These are phyloP conservation scores for Typhlichthys subterraneus DNA, from an alignment of 2,797 vertebrate genomes.

Conservation along the genomic window DNA sequence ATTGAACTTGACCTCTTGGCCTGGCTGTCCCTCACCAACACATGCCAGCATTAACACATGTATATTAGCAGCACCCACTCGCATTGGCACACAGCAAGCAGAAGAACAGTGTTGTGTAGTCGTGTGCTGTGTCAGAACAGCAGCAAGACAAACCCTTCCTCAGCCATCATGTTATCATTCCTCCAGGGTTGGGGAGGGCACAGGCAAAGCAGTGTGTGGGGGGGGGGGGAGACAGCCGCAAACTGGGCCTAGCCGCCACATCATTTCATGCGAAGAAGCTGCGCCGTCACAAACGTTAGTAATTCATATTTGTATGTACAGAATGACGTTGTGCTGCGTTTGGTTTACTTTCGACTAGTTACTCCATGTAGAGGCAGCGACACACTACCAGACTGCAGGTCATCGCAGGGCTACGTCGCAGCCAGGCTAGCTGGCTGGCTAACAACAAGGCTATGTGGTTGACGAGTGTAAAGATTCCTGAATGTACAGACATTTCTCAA, in stretches of 20 bases:
- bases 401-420: neutral
- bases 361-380: fast-evolving
- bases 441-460: conserved; percentile 4
- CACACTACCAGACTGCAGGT: neutral
- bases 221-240: conserved; percentile 44
- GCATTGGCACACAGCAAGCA: neutral
- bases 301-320: conserved; percentile 30
- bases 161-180: conserved; percentile 66
- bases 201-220: conserved; percentile 52
- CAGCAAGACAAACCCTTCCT: conserved; percentile 53
- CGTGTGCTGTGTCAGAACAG: conserved; percentile 26
- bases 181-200: conserved; percentile 63
- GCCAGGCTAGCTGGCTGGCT: conserved; percentile 36
- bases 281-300: conserved; percentile 68
- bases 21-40: conserved; percentile 40
- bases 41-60: conserved; percentile 24
- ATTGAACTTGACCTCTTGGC: conserved; percentile 70
- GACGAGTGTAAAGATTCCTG: neutral
- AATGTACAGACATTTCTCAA: fast-evolving
- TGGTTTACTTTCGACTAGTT: fast-evolving
- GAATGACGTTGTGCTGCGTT: neutral
- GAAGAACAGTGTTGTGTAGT: neutral
- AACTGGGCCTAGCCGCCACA: conserved; percentile 68
- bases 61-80: conserved; percentile 15
- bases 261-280: conserved; percentile 71